Base-by-base conservation (phyloP, 2,888 invertebrate genomes). In the Meteorus cinctellus region DNA sequence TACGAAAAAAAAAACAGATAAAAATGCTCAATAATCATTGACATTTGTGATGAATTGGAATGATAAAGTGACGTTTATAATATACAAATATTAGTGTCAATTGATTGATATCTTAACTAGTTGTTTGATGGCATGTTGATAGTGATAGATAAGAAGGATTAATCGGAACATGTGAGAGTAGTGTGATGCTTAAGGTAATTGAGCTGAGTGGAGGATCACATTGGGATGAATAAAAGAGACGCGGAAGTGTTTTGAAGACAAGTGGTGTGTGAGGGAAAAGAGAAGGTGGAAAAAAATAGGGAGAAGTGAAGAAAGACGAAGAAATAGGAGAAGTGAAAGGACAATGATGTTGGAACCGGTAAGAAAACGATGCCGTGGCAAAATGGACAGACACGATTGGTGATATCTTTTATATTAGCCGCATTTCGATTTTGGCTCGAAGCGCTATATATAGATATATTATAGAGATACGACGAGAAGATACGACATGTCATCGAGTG, bases 401-500 rank as follows among this genome's bases (percentile, higher is more conserved):
- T 72, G 72, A 72, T 72, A 69, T 66, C 55, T 34, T 55, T 69
- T 69, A 31, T 55, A 55, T 55, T 55, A 63, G 72, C 48, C 48
- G 45, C 41, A 24, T 66, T 45, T 34, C 55, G 55, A 71, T 75
- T 70, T 31, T 69, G 68, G 51, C 69, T 69, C 45, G 70, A 55
- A 63, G 48, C 69, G 60, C 19, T 55, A 19, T 19, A 55, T 55
- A 55, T 55, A 55, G 55, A 55, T 55, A 55, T 55, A 55, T 55
- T 19, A 12, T 1, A 19, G 19, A 19, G 55, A 55, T 55, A 55
- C 55, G 55, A 55, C 19, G 19, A 8, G 55, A 55, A 19, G 19
- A 55, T 19, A 55, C 55, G 75, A 48, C 62, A 72, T 72, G 75
- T 75, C 70, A 63, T 34, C 65, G 48, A 70, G 48, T 70, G 75